phyloP scores from a whole-genome alignment of 2,888 invertebrate species.

The Tupiocoris notatus region DNA sequence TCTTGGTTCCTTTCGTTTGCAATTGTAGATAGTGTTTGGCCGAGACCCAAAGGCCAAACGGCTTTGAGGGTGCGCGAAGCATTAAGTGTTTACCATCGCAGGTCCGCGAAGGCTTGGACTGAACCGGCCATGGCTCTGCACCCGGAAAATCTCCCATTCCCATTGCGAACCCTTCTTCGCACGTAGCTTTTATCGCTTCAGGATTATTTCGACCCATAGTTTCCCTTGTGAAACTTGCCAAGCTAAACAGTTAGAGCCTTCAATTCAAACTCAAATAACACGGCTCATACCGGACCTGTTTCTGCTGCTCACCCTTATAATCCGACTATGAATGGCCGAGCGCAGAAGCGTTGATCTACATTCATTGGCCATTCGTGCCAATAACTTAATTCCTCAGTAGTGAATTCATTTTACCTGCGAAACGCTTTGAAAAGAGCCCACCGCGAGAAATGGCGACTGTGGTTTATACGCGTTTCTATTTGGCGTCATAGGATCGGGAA shows the following conservation, averaged over 20 bases:
- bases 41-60: conserved; percentile 25
- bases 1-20: neutral
- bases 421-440: too few species aligned
- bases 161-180: neutral
- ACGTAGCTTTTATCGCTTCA: conserved; percentile 6
- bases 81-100: conserved; percentile 19
- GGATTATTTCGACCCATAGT: conserved; percentile 30
- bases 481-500: too few species aligned
- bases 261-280: conserved; percentile 28
- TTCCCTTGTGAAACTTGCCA: neutral
- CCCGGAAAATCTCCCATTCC: neutral
- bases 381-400: neutral
- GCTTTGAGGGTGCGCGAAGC: neutral
- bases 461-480: too few species aligned
- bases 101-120: neutral
- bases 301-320: conserved; percentile 3
- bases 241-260: conserved; percentile 7
- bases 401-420: too few species aligned
- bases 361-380: neutral
- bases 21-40: conserved; percentile 36
- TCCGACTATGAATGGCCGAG: conserved; percentile 1
- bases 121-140: neutral
- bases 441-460: too few species aligned
- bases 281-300: neutral
- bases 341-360: neutral